Percentiles rank a stretch among this genome's conserved stretches.
Evolutionary conservation across 2,113 vertebrate genomes (phyloP).

Genomic region (Hippocampus comes): DNA sequence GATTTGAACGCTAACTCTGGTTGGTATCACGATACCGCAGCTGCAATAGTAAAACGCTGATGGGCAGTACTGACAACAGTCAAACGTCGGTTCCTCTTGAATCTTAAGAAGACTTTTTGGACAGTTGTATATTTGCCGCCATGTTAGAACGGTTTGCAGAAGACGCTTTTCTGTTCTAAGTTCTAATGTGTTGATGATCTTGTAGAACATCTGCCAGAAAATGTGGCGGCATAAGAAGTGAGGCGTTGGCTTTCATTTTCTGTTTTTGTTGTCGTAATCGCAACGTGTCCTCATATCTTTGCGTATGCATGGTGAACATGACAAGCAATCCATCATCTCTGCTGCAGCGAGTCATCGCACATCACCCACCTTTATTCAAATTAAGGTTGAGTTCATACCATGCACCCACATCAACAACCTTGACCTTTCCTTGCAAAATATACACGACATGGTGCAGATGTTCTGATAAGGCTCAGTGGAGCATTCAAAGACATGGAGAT

Average conservation of each 20-base stretch:
- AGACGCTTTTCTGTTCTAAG: too few relatives aligned
- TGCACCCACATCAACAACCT: conserved; percentile 8
- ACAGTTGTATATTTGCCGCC: too few relatives aligned
- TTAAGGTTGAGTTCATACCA: background rate
- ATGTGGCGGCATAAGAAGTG: background rate
- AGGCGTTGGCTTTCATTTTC: background rate
- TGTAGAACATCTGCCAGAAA: background rate
- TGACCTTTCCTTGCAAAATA: background rate
- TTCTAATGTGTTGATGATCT: background rate
- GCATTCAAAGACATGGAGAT: conserved; percentile 11
- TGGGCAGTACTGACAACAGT: too few relatives aligned
- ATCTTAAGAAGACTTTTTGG: too few relatives aligned
- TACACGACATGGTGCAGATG: conserved; percentile 5
- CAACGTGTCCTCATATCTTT: background rate
- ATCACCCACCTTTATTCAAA: background rate
- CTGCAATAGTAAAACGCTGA: too few relatives aligned
- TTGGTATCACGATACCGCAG: too few relatives aligned
- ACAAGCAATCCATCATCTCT: background rate
- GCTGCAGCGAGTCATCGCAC: background rate
- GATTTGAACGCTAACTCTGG: too few relatives aligned
- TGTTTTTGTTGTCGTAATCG: background rate
- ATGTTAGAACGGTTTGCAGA: too few relatives aligned
- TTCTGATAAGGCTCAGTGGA: conserved; percentile 10
- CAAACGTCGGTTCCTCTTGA: too few relatives aligned
- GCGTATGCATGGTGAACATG: background rate